phyloP scores from a whole-genome alignment of 2,888 invertebrate genomes.

The Ochropacha duplaris region DNA sequence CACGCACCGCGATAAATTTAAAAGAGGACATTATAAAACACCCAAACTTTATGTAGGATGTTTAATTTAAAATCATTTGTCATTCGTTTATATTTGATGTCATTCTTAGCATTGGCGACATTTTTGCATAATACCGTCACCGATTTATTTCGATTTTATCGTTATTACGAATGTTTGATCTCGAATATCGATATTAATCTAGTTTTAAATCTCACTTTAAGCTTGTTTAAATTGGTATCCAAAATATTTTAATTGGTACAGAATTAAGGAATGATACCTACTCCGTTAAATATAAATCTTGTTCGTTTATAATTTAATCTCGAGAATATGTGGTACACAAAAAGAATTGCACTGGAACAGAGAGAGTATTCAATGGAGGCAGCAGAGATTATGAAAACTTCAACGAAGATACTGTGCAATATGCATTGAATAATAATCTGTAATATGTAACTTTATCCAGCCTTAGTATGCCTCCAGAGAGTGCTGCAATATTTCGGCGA shows the following conservation, averaged over 20 bases:
- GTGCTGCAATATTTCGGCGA: too few species aligned
- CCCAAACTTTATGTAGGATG: conserved; percentile 4
- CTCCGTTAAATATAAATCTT: too few species aligned
- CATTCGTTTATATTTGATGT: neutral
- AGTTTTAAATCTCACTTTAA: neutral
- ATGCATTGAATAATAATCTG: too few species aligned
- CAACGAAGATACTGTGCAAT: too few species aligned
- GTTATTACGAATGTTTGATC: neutral
- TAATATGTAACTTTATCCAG: too few species aligned
- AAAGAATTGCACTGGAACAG: too few species aligned
- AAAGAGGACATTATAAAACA: neutral
- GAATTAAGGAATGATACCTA: too few species aligned
- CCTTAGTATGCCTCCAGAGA: too few species aligned
- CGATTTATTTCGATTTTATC: conserved; percentile 1
- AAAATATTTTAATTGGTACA: neutral
- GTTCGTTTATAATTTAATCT: too few species aligned
- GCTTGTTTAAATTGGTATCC: neutral
- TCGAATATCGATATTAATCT: neutral
- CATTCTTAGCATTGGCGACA: neutral
- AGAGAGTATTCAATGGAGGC: too few species aligned
- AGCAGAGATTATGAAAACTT: too few species aligned
- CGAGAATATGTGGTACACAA: neutral
- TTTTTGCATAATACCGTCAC: neutral
- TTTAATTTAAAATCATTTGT: neutral
- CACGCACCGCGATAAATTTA: neutral